phyloP scores from a whole-genome alignment of 2,113 vertebrate species.

The Crotalus helleri region DNA sequence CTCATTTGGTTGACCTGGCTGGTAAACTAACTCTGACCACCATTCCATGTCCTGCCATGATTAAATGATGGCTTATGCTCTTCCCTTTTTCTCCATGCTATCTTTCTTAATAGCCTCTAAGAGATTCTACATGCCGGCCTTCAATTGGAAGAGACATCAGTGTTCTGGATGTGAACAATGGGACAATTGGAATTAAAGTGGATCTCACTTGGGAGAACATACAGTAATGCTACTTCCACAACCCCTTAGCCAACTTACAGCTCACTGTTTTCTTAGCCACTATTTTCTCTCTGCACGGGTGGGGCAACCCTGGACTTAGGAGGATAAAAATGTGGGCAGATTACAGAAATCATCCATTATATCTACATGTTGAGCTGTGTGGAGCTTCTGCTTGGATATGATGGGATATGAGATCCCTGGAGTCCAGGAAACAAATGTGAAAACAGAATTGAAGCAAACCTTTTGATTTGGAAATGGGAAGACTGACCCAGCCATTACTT shows the following conservation, averaged over 20 bases:
- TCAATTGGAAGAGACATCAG: background rate
- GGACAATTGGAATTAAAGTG: background rate
- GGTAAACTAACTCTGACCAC: background rate
- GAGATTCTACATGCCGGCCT: background rate
- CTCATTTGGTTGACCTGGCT: background rate
- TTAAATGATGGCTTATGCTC: background rate
- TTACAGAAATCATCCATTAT: background rate
- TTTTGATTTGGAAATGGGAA: background rate
- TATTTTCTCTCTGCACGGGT: background rate
- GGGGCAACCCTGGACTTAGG: background rate
- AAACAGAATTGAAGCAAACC: background rate
- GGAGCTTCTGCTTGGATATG: background rate
- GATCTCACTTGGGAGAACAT: background rate
- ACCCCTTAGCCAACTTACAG: background rate
- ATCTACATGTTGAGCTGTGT: background rate
- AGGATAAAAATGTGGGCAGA: background rate
- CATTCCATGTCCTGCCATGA: background rate
- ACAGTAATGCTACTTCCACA: background rate
- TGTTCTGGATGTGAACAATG: background rate
- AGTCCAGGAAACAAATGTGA: background rate
- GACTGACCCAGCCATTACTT: background rate
- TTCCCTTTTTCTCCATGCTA: background rate
- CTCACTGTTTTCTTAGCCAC: background rate
- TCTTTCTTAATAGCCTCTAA: background rate
- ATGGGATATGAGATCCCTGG: background rate